These are phyloP conservation scores for Parthenolecanium corni DNA, from an alignment of 2,888 invertebrate species.

Conservation along the genomic window DNA sequence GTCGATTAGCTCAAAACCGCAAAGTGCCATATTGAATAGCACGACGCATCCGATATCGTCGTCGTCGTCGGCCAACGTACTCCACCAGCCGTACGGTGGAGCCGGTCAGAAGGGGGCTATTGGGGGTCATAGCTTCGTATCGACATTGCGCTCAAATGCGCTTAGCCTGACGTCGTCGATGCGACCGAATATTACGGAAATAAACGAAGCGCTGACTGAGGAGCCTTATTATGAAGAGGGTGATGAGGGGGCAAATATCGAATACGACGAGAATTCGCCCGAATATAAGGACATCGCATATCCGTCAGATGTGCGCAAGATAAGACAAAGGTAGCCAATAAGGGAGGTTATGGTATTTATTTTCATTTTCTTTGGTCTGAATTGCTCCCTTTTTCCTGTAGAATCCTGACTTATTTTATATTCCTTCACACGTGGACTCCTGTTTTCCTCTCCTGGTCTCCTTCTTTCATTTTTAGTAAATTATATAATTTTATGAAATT, in stretches of 20 bases:
- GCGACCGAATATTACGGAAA: constrained; percentile 17
- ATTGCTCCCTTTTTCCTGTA: too few relatives aligned
- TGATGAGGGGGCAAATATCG: constrained; percentile 7
- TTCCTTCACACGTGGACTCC: too few relatives aligned
- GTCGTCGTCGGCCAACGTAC: not conserved
- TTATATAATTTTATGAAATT: too few relatives aligned
- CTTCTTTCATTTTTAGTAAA: too few relatives aligned
- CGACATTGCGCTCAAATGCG: not conserved
- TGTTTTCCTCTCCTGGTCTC: too few relatives aligned
- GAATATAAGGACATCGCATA: constrained; percentile 21
- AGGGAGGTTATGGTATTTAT: too few relatives aligned
- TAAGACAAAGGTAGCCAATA: constrained; percentile 1
- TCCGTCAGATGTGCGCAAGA: constrained; percentile 20
- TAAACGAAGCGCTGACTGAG: constrained; percentile 9
- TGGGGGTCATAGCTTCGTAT: not conserved
- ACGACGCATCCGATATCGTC: not conserved
- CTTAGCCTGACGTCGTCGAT: not conserved
- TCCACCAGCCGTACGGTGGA: not conserved
- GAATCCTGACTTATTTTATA: too few relatives aligned
- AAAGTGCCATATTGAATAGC: constrained; percentile 23
- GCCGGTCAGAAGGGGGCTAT: not conserved
- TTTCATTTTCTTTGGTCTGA: too few relatives aligned
- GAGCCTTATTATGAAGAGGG: constrained; percentile 4
- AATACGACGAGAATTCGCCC: constrained; percentile 18
- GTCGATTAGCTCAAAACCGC: constrained; percentile 22